A percentile compares a stretch with the other conserved stretches of the same genome.
Evolutionary conservation across 2,888 invertebrate species (phyloP).

Genomic region (Lumbricus terrestris): DNA sequence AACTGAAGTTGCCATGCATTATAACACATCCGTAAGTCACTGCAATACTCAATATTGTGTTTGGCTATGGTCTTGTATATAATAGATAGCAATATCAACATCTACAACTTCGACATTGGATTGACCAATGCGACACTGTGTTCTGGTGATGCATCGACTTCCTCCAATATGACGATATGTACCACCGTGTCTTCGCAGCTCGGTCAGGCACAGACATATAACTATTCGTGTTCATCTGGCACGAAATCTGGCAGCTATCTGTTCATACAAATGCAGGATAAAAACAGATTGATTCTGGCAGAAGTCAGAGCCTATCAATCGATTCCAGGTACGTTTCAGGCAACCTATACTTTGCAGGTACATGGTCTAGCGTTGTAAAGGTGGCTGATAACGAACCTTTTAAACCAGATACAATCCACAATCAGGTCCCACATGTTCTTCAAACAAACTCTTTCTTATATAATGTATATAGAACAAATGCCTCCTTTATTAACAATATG

Average conservation of each 20-base stretch:
- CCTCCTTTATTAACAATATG: too few species aligned
- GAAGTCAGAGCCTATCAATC: not conserved
- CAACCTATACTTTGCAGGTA: not conserved
- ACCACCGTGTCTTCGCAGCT: not conserved
- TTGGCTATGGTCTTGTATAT: not conserved
- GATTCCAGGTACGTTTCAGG: not conserved
- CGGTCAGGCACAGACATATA: not conserved
- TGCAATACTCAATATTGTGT: not conserved
- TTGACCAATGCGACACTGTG: not conserved
- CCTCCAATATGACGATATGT: not conserved
- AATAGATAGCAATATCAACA: rapidly evolving
- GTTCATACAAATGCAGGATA: not conserved
- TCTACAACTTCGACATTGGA: not conserved
- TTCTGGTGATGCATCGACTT: not conserved
- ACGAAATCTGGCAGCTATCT: not conserved
- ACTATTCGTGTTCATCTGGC: not conserved
- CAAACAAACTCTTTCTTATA: too few species aligned
- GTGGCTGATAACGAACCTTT: too few species aligned
- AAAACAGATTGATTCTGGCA: not conserved
- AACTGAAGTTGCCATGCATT: not conserved
- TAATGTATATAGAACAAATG: too few species aligned
- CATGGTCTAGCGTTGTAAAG: too few species aligned
- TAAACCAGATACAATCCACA: too few species aligned
- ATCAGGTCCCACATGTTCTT: too few species aligned
- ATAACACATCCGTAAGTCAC: not conserved